Evolutionary conservation across 2,888 invertebrate species (phyloP).

Genomic region (Temnothorax ravouxi): DNA sequence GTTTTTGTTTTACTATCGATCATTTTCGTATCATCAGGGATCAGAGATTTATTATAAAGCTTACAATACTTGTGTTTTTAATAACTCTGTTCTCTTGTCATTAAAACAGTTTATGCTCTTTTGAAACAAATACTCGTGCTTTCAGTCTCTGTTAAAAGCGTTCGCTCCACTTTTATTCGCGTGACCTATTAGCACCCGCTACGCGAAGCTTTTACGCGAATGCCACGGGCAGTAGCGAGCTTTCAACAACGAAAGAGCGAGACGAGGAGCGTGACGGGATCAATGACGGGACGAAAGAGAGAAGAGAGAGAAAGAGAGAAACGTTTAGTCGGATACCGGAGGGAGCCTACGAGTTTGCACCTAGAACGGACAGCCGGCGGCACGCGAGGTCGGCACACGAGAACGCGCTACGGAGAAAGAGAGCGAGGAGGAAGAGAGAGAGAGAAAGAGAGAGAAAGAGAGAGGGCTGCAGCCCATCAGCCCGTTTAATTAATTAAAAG

Average conservation of each 20-base stretch:
- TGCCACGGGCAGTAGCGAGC: constrained; percentile 34
- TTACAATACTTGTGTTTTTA: neutral
- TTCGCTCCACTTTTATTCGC: constrained; percentile 48
- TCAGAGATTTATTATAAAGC: neutral
- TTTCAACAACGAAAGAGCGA: constrained; percentile 38
- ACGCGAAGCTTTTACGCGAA: constrained; percentile 45
- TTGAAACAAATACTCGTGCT: constrained; percentile 1
- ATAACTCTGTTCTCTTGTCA: neutral
- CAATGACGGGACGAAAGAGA: constrained; percentile 33
- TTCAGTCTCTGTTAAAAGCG: neutral
- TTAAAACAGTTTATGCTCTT: neutral
- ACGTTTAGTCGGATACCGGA: constrained; percentile 58
- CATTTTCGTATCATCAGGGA: neutral
- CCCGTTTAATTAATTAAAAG: constrained; percentile 87
- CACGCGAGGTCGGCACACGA: constrained; percentile 83
- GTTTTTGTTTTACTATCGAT: neutral
- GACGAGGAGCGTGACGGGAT: constrained; percentile 42
- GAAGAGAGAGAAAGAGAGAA: constrained; percentile 19
- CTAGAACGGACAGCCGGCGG: constrained; percentile 81
- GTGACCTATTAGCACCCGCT: constrained; percentile 46
- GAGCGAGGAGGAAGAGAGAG: constrained; percentile 56
- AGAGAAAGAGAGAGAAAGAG: constrained; percentile 34
- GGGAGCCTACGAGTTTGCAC: constrained; percentile 82
- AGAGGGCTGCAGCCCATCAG: constrained; percentile 79
- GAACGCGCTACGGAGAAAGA: constrained; percentile 52